Evolutionary conservation across 2,888 invertebrate species (phyloP).

Genomic region (Halocaridina rubra): DNA sequence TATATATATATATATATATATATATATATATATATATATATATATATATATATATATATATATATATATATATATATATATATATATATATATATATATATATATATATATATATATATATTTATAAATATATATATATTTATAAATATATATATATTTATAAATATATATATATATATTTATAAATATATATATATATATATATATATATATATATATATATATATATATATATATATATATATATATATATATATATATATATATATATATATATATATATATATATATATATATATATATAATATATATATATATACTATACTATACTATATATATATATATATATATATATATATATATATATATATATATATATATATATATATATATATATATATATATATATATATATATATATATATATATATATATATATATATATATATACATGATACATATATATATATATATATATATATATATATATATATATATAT

Average conservation of each 20-base stretch:
- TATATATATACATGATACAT: constrained; percentile 3
- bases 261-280: neutral
- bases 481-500: neutral
- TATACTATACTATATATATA: neutral
- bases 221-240: constrained; percentile 1
- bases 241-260: constrained; percentile 4
- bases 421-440: constrained; percentile 4
- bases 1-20: neutral
- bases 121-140: neutral
- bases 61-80: neutral
- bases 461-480: neutral
- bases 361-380: neutral
- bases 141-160: neutral
- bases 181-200: neutral
- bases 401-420: neutral
- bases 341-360: constrained; percentile 8
- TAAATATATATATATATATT: neutral
- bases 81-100: neutral
- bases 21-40: neutral
- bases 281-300: neutral
- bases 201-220: neutral
- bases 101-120: constrained; percentile 4
- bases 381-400: constrained; percentile 1
- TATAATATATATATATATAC: neutral
- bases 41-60: neutral